Evolutionary conservation across 2,113 vertebrate species (phyloP).

Genomic region (Hylia prasina): DNA sequence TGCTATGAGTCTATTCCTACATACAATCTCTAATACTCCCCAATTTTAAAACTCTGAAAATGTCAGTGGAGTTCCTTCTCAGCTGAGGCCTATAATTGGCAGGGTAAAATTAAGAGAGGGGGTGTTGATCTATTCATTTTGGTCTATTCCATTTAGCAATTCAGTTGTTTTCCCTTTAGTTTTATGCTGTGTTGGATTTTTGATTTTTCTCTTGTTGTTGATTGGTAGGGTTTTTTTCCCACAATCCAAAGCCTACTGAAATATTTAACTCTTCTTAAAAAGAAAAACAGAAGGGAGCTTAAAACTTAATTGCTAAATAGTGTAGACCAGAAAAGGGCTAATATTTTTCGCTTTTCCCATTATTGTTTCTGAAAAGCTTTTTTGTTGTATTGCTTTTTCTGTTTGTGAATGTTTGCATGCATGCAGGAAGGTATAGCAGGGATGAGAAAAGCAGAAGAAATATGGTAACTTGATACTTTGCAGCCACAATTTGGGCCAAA

Average conservation of each 20-base stretch:
- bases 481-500: neutral
- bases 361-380: neutral
- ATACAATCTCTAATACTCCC: fast-evolving
- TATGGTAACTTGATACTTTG: neutral
- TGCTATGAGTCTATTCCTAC: neutral
- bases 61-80: fast-evolving
- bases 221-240: neutral
- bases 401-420: neutral
- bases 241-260: neutral
- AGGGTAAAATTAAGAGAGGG: neutral
- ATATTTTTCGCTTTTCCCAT: neutral
- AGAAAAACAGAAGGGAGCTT: neutral
- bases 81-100: neutral
- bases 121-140: neutral
- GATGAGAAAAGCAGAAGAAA: neutral
- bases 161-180: neutral
- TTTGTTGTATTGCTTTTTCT: neutral
- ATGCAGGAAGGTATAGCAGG: neutral
- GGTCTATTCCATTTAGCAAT: neutral
- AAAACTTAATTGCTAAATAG: neutral
- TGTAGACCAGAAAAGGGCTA: neutral
- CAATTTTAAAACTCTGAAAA: neutral
- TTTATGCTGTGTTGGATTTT: neutral
- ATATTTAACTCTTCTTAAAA: neutral
- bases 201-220: neutral